Conservation (phyloP, 2,113 vertebrate species). For the Anguilla japonica region DNA sequence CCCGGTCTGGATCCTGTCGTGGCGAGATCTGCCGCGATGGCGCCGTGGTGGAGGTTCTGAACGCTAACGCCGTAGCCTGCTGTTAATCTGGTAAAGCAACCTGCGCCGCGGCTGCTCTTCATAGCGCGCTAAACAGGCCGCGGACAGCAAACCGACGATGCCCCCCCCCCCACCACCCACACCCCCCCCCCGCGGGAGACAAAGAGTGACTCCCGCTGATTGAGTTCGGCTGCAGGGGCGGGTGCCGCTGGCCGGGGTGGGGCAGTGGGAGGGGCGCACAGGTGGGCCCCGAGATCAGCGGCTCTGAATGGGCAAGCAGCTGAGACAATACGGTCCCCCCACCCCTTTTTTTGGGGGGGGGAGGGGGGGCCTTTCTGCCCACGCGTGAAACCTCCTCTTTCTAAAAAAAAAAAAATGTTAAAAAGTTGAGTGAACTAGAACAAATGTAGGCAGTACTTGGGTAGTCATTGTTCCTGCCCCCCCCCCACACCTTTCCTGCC, state of each 20-base stretch:
- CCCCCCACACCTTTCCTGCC: constrained; percentile 28
- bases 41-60: background rate
- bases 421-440: constrained; percentile 51
- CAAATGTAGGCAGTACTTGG: constrained; percentile 70
- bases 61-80: background rate
- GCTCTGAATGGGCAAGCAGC: constrained; percentile 48
- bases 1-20: background rate
- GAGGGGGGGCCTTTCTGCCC: background rate
- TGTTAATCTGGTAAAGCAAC: background rate
- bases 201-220: constrained; percentile 30
- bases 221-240: constrained; percentile 37
- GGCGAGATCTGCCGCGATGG: background rate
- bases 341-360: background rate
- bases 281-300: constrained; percentile 32
- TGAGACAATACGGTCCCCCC: constrained; percentile 33
- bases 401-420: background rate
- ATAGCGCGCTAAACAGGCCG: constrained; percentile 52
- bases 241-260: constrained; percentile 33
- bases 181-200: background rate
- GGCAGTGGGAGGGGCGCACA: constrained; percentile 43
- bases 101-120: background rate
- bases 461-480: constrained; percentile 79
- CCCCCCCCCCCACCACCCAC: constrained; percentile 26
- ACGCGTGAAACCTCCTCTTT: background rate
- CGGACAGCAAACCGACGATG: constrained; percentile 48